A percentile compares a stretch with the other conserved stretches of the same genome.
These are phyloP conservation scores for Bradypodion ventrale DNA, from an alignment of 2,797 vertebrate genomes.

Conservation along the genomic window DNA sequence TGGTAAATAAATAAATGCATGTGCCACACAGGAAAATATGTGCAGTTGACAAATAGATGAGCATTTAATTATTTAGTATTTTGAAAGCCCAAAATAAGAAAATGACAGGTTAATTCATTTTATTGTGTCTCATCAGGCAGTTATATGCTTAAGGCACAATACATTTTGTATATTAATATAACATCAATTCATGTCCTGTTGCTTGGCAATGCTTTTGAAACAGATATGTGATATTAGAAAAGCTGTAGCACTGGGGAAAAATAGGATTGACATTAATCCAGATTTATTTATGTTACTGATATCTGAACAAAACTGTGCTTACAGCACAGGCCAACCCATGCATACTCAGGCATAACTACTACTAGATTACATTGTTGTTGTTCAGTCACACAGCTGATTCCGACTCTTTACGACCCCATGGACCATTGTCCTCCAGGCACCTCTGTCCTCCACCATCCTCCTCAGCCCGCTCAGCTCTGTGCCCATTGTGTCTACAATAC, in stretches of 20 bases:
- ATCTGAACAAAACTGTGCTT: not conserved
- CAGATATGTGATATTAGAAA: not conserved
- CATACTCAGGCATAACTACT: not conserved
- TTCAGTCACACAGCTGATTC: too few species aligned
- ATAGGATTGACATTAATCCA: too few species aligned
- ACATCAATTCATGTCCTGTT: not conserved
- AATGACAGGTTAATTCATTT: not conserved
- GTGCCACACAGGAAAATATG: not conserved
- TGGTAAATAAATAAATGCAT: not conserved
- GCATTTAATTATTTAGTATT: not conserved
- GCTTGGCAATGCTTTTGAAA: not conserved
- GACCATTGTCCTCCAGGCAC: too few species aligned
- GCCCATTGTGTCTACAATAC: too few species aligned
- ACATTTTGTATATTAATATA: conserved; percentile 4
- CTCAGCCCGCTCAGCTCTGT: too few species aligned
- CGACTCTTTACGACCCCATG: too few species aligned
- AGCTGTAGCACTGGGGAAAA: not conserved
- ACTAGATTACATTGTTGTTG: not conserved
- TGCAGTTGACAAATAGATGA: not conserved
- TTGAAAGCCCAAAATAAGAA: not conserved
- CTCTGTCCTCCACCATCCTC: too few species aligned
- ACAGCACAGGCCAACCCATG: too few species aligned
- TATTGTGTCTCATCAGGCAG: not conserved
- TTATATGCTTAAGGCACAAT: not conserved
- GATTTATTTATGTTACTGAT: not conserved